Evolutionary conservation across 2,113 vertebrate species (phyloP), one percentile per base, ranked within the genome.

Genomic region (Cynopterus brachyotis): DNA sequence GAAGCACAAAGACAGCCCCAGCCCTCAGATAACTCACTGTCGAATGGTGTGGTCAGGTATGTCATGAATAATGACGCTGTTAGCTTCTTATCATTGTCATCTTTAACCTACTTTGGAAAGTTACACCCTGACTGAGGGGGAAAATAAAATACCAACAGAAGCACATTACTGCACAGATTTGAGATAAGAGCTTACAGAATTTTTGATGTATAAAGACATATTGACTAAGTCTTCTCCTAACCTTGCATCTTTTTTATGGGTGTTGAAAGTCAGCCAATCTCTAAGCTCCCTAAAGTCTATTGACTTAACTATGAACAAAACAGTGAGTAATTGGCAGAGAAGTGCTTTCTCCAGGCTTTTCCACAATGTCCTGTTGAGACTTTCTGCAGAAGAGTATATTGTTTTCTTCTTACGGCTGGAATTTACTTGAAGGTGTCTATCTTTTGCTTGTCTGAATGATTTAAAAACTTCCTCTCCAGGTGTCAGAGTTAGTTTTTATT

Each of bases 101-200:
- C 67, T 95, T 86, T 81, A 50, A 82, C 62, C 47, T 90, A 53
- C 26, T 30, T 66, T 88, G 85, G 88, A 76, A 84, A 93, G 40
- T 80, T 89, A 84, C 32, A 69, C 79, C 30, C 69, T 73, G 32
- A 79, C 28, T 45, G 92, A 19, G 81, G 32, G 30, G 32, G 32
- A 94, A 92, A 93, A 82, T 26, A 53, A 72, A 91, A 66, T 83
- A 84, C 42, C 66, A 93, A 9, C 32, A 80, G 35, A 82, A 72
- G 15, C 45, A 17, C 28, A 37, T 42, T n/a, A 60, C 26, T 20
- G 32, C 40, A 20, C 35, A 89, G 57, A 85, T 85, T 47, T 67
- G 88, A 91, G 91, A 88, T 70, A 78, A 89, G 87, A 32, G 32
- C 32, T 85, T 89, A 45, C 12, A 26, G 55, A 57, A 66, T 67